Evolutionary conservation across 2,888 invertebrate genomes (phyloP).

Genomic region (Pristionchus entomophagus): DNA sequence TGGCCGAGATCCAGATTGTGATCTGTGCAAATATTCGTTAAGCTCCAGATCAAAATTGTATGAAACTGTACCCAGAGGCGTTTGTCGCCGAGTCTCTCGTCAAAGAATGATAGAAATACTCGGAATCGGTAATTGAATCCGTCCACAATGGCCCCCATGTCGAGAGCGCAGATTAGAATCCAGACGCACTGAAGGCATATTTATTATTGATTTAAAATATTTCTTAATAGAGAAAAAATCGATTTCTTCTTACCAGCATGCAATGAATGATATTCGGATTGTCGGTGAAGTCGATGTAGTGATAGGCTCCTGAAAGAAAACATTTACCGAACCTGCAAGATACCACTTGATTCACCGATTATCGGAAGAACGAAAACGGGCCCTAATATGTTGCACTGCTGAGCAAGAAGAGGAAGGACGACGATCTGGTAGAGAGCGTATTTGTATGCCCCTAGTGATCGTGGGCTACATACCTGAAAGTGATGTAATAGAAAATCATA

Average conservation of each 20-base stretch:
- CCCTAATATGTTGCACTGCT: background rate
- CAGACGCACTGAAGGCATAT: background rate
- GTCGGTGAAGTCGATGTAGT: background rate
- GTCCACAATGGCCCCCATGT: background rate
- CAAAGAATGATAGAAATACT: background rate
- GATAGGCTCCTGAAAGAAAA: background rate
- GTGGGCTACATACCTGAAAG: background rate
- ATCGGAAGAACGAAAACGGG: background rate
- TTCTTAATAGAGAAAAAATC: too few relatives aligned
- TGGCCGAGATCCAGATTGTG: background rate
- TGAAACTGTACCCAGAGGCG: background rate
- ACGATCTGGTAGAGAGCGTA: background rate
- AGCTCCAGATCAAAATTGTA: background rate
- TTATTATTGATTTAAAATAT: too few relatives aligned
- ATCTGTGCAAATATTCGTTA: background rate
- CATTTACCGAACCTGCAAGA: too few relatives aligned
- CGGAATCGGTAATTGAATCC: background rate
- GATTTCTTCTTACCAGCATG: background rate
- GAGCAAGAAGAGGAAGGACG: background rate
- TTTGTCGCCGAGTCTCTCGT: background rate
- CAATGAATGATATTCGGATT: background rate
- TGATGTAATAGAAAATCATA: background rate
- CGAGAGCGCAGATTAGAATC: background rate
- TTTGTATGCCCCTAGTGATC: background rate
- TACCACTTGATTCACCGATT: background rate